These are phyloP conservation scores for Festucalex cinctus DNA, from an alignment of 2,113 vertebrate genomes.

Conservation along the genomic window DNA sequence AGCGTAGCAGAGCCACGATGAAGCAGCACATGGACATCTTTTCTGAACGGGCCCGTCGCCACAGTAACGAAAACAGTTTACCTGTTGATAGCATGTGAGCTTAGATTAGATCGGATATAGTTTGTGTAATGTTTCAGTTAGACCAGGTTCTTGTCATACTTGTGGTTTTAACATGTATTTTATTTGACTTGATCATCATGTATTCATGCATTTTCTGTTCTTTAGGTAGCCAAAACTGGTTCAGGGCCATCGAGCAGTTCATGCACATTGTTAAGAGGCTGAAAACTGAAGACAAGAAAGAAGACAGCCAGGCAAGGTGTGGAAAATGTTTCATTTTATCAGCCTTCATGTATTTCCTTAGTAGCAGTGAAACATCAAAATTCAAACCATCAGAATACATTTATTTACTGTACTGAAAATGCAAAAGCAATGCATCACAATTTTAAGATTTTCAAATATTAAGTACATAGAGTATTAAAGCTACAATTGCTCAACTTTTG, in stretches of 20 bases:
- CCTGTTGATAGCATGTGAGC: slow-evolving; percentile 11
- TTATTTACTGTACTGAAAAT: no score
- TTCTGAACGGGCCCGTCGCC: slow-evolving; percentile 4
- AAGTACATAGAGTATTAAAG: neutral
- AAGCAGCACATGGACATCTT: slow-evolving; percentile 29
- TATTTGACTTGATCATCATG: neutral
- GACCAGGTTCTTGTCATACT: neutral
- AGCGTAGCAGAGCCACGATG: slow-evolving; percentile 26
- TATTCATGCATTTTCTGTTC: slow-evolving; percentile 5
- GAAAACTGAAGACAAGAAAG: slow-evolving; percentile 83
- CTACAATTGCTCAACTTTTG: neutral
- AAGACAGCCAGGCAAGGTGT: slow-evolving; percentile 83
- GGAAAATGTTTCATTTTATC: neutral
- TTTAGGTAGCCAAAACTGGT: slow-evolving; percentile 78
- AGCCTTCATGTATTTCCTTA: neutral
- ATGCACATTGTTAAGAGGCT: slow-evolving; percentile 94
- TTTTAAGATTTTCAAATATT: no score
- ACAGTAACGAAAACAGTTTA: slow-evolving; percentile 38
- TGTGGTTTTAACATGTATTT: neutral
- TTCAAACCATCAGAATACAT: neutral
- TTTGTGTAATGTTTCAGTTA: slow-evolving; percentile 5
- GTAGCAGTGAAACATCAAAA: neutral
- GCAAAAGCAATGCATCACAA: no score
- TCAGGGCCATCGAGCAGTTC: slow-evolving; percentile 78
- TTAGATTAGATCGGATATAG: neutral